Base-by-base conservation (phyloP, 2,113 vertebrate genomes). In the Lepus americanus region DNA sequence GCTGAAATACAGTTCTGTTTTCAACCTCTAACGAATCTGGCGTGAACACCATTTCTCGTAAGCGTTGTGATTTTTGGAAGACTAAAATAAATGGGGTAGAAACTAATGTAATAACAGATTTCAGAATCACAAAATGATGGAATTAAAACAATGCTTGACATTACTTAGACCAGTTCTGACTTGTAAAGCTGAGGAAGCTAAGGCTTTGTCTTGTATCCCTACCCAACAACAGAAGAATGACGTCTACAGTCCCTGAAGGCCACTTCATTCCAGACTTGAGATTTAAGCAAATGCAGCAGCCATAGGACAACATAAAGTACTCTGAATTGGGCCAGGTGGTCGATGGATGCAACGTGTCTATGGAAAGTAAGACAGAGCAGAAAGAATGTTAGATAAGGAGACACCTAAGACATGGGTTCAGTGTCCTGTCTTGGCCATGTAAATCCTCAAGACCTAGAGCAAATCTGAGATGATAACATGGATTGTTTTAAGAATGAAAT, bases 21-120 rank as follows among this genome's bases (percentile, higher is more conserved):
- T 93, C 87, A 82, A 95, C 85, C 33, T 63, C 61, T 92, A 79
- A 94, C 93, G 77, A 90, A 86, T 95, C 81, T 95, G 95, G 93
- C 92, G 85, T 67, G n/a, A 69, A 44, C 4, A 25, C 25, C 6
- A 39, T 72, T 86, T 61, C 66, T 90, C 63, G 82, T 89, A 89
- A 93, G 70, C 80, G 63, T 20, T 86, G 77, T 79, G 87, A 91
- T 49, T 91, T 95, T 91, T 82, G 70, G 67, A 93, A 73, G 33
- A 78, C 73, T 61, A 9, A 33, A 81, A 80, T 69, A 89, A 86
- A 95, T 79, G 29, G 61, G 85, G 25, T 64, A 49, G n/a, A 33
- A 91, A 66, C 29, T 67, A 85, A 94, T 72, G 31, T 59, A 89
- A 72, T 76, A 72, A 95, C 49, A 92, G 91, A 92, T 93, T 95